These are phyloP conservation scores for Grammomys dolichurus DNA, from an alignment of 2,113 vertebrate species.

Conservation along the genomic window DNA sequence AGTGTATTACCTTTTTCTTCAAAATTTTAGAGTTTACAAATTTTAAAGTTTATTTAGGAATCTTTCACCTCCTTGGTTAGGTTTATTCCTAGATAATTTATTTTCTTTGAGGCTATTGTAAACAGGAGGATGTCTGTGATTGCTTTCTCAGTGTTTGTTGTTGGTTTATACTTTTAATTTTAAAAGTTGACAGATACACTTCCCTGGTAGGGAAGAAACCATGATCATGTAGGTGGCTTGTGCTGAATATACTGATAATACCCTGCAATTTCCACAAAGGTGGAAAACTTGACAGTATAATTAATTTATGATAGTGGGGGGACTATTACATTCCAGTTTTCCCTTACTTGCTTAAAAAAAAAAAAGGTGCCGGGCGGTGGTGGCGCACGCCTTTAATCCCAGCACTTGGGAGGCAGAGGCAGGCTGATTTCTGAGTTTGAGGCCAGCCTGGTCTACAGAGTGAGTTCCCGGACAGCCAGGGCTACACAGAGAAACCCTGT, in stretches of 20 bases:
- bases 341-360: neutral
- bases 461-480: too few relatives aligned
- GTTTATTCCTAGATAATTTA: neutral
- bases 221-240: neutral
- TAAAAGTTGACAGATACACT: neutral
- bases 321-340: neutral
- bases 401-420: too few relatives aligned
- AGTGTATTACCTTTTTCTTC: neutral
- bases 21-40: neutral
- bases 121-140: neutral
- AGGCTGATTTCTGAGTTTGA: too few relatives aligned
- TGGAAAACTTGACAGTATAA: neutral
- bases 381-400: too few relatives aligned
- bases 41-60: neutral
- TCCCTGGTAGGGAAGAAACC: neutral
- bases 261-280: neutral
- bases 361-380: too few relatives aligned
- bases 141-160: neutral
- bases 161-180: neutral
- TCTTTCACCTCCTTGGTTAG: neutral
- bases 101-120: neutral
- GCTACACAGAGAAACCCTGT: too few relatives aligned
- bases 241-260: neutral
- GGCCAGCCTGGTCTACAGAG: too few relatives aligned
- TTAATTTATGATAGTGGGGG: neutral